phyloP scores from a whole-genome alignment of 2,888 invertebrate genomes.

The Temnothorax rugatulus region DNA sequence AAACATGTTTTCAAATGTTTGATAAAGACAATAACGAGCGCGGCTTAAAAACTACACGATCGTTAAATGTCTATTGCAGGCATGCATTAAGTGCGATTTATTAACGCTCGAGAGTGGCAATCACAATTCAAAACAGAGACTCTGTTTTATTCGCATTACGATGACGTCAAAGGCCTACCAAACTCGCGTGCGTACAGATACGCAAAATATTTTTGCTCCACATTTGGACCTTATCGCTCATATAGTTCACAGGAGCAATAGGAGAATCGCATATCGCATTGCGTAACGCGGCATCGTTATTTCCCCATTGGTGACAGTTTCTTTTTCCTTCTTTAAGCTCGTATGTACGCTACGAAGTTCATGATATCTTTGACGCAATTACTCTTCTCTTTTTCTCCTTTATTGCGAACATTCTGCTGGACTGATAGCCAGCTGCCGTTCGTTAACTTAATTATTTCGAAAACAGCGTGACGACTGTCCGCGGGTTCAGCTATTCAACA shows the following conservation, averaged over 20 bases:
- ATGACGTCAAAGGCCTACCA: slow-evolving; percentile 7
- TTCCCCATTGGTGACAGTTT: slow-evolving; percentile 6
- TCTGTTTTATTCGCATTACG: background rate
- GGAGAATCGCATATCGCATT: slow-evolving; percentile 1
- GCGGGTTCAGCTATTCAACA: background rate
- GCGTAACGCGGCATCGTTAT: background rate
- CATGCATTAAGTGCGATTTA: background rate
- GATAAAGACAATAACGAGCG: background rate
- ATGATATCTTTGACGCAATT: slow-evolving; percentile 33
- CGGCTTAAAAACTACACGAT: slow-evolving; percentile 1
- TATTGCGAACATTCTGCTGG: background rate
- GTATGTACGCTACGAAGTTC: background rate
- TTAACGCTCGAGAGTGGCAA: background rate
- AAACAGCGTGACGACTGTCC: background rate
- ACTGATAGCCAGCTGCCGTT: background rate
- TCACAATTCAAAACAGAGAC: background rate
- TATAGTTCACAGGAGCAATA: background rate
- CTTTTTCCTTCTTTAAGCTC: background rate
- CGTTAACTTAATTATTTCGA: background rate
- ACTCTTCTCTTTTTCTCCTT: background rate
- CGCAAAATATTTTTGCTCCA: slow-evolving; percentile 18
- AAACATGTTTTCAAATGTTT: background rate
- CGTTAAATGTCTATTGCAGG: background rate
- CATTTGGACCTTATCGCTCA: slow-evolving; percentile 35
- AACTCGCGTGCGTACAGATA: background rate